These are phyloP conservation scores for Trichacis sp. DNA, from an alignment of 2,888 invertebrate species.

Conservation along the genomic window DNA sequence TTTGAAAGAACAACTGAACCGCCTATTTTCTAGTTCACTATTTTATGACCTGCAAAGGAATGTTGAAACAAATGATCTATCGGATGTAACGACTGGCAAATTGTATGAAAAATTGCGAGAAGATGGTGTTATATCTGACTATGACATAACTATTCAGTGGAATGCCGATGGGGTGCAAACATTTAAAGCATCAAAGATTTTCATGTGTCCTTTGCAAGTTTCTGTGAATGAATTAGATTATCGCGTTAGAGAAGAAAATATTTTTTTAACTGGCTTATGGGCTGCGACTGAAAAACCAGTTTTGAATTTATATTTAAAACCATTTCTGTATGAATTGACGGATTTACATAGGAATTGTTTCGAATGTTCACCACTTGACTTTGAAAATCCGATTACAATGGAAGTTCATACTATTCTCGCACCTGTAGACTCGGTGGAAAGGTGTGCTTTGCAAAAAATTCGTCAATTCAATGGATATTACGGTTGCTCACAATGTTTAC, in stretches of 20 bases:
- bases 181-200: conserved; percentile 32
- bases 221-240: conserved; percentile 21
- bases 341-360: conserved; percentile 18
- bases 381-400: conserved; percentile 14
- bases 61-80: not conserved
- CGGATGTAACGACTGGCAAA: conserved; percentile 14
- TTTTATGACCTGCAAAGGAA: conserved; percentile 11
- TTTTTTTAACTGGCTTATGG: conserved; percentile 21
- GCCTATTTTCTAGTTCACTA: conserved; percentile 6
- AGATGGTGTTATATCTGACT: conserved; percentile 9
- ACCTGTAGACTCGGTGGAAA: conserved; percentile 25
- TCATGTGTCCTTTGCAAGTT: conserved; percentile 27
- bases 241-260: conserved; percentile 22
- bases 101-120: conserved; percentile 13
- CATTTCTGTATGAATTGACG: conserved; percentile 24
- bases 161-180: too few relatives aligned
- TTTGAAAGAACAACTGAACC: conserved; percentile 12
- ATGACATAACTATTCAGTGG: conserved; percentile 13
- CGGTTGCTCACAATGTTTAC: conserved; percentile 25
- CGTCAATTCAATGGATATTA: conserved; percentile 30
- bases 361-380: not conserved
- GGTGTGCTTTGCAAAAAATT: conserved; percentile 17
- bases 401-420: conserved; percentile 21
- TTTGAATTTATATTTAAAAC: conserved; percentile 15
- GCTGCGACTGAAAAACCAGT: too few relatives aligned